Evolutionary conservation across 2,113 vertebrate genomes (phyloP), one percentile per base, ranked within the genome.

Genomic region (Solenodon paradoxus): DNA sequence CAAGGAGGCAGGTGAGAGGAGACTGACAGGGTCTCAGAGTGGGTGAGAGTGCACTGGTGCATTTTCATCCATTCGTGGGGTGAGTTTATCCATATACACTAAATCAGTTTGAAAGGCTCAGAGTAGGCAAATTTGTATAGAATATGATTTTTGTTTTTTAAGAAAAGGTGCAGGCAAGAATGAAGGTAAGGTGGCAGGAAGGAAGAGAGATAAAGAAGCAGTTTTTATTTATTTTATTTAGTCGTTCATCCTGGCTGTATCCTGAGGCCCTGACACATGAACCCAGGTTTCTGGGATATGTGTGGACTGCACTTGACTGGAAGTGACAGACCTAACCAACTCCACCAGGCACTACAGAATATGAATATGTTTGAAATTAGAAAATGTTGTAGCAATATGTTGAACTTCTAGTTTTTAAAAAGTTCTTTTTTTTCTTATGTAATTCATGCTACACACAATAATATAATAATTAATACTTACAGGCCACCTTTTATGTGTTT

Each of bases 341-440:
- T n/a, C n/a, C n/a, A n/a, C n/a, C n/a, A n/a, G n/a, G n/a, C n/a
- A n/a, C n/a, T n/a, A n/a, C n/a, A n/a, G n/a, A n/a, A n/a, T 61
- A 47, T 32, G 38, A 82, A 51, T 6, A 26, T 12, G 71, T 90
- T 90, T 71, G 38, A 22, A 55, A 95, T 89, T 90, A 61, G n/a
- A 66, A 85, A 24, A 49, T 71, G 4, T 63, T 78, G 8, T 32
- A 64, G 32, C 8, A 63, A 63, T 92, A 63, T 35, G 11, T 66
- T 78, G 5, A 40, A 63, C 47, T 86, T 85, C 57, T 11, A 32
- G 38, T 64, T 83, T 82, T 66, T 7, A 19, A 47, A 71, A 79
- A 19, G 45, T 19, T 1, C 30, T 3, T 24, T 59, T 90, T 87
- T 57, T 30, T 47, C 16, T 78, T 30, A 49, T 64, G 40, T 42